Evolutionary conservation across 2,113 vertebrate genomes (phyloP).

Genomic region (Myotis brandtii): DNA sequence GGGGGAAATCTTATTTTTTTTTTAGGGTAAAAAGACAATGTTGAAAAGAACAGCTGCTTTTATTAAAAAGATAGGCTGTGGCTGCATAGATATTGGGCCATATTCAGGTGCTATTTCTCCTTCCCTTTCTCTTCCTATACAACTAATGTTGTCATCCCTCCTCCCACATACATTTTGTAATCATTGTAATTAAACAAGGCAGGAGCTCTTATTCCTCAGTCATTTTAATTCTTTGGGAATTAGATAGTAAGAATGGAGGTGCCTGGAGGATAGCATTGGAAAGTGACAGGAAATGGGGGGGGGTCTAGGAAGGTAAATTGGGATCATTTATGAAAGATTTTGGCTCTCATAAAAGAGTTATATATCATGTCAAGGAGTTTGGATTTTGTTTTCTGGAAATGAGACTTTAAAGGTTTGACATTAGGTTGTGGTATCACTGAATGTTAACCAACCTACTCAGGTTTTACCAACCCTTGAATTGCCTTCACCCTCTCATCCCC

Average conservation of each 20-base stretch:
- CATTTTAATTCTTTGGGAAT: slow-evolving; percentile 34
- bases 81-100: background rate
- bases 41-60: slow-evolving; percentile 23
- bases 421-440: background rate
- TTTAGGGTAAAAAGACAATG: background rate
- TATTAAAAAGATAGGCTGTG: background rate
- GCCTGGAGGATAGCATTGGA: background rate
- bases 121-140: background rate
- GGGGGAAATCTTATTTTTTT: background rate
- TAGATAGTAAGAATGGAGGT: background rate
- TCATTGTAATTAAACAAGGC: background rate
- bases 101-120: background rate
- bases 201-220: background rate
- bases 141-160: background rate
- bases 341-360: background rate
- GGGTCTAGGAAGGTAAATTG: background rate
- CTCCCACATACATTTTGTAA: background rate
- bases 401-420: background rate
- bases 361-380: background rate
- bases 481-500: background rate
- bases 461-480: background rate
- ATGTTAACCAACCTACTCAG: background rate
- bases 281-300: background rate
- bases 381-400: slow-evolving; percentile 8
- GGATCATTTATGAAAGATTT: background rate